phyloP scores from a whole-genome alignment of 2,113 vertebrate genomes.

The Trichechus manatus region DNA sequence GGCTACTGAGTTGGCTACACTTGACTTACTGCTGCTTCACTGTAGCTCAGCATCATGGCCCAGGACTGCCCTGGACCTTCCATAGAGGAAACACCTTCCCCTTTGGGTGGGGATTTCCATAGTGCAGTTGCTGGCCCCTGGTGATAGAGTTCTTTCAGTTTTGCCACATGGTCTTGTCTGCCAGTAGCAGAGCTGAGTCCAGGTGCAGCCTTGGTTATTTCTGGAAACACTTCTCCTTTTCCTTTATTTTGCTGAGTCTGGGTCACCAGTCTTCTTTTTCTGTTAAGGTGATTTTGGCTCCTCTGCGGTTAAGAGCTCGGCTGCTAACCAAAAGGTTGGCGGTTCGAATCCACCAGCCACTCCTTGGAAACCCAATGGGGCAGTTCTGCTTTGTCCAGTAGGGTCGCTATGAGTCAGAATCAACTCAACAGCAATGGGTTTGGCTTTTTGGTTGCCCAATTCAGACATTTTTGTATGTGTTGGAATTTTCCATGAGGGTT shows the following conservation, averaged over 20 bases:
- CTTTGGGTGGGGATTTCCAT: slow-evolving; percentile 61
- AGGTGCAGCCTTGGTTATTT: slow-evolving; percentile 68
- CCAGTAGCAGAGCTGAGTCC: slow-evolving; percentile 40
- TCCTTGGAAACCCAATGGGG: too few relatives aligned
- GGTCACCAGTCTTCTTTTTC: background rate
- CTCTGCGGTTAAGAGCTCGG: background rate
- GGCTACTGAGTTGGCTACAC: background rate
- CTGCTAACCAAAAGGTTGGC: too few relatives aligned
- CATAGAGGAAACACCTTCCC: slow-evolving; percentile 8
- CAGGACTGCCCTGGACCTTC: background rate
- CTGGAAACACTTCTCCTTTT: slow-evolving; percentile 66
- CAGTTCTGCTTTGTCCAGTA: too few relatives aligned
- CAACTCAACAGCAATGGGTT: too few relatives aligned
- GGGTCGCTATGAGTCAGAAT: too few relatives aligned
- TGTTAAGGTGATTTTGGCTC: slow-evolving; percentile 9
- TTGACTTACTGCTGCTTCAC: background rate
- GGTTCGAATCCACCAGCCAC: too few relatives aligned
- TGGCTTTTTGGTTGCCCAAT: background rate
- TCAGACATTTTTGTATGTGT: background rate
- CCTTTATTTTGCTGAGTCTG: slow-evolving; percentile 3
- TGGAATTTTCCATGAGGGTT: background rate
- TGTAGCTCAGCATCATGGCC: background rate
- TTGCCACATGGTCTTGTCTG: slow-evolving; percentile 8
- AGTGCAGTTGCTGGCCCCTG: slow-evolving; percentile 19
- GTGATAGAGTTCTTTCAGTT: slow-evolving; percentile 31